Evolutionary conservation across 2,113 vertebrate species (phyloP), one percentile per base, ranked within the genome.

Genomic region (Hypanus sabinus): DNA sequence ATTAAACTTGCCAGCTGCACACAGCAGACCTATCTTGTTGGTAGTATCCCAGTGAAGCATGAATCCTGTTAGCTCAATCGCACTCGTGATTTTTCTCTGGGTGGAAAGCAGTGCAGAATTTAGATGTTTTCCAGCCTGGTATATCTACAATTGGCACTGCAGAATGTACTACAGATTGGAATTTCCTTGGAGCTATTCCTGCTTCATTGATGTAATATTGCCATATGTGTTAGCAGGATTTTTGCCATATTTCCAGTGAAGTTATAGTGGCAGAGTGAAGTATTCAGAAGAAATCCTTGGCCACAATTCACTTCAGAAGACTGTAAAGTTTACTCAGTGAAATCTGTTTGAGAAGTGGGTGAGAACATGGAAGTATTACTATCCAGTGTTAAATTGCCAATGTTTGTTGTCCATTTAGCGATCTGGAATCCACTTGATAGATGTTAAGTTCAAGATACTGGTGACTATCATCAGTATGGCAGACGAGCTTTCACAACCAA

Each of bases 71-170:
- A 27, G 81, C 24, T 60, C 81, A 22, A 24, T 85, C 30, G 55
- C 24, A 60, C 22, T 57, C 81, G 30, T 30, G 81, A 11, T 57
- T 85, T 85, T 24, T 57, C 81, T 12, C 20, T 27, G 80, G 46
- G 55, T 83, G 24, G 46, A 27, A 55, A 27, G 20, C 81, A 85
- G 81, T 12, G 46, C 81, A 85, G 81, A 85, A 85, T 85, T 85
- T 85, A 55, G 24, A 27, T 46, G 24, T 85, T 83, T 79, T 33
- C 12, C 10, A 79, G 76, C 11, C n/a, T 36, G 3, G 22, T 14
- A 88, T 65, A 65, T 65, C 85, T 88, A 65, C 60, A 88, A 88
- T 65, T 65, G 60, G 12, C 85, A 88, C 85, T n/a, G n/a, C 57
- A 65, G 5, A 65, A 8, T 88, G n/a, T 88, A 36, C 9, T 65